Base-by-base conservation (phyloP, 2,797 vertebrate genomes). In the Gymnothorax javanicus region DNA sequence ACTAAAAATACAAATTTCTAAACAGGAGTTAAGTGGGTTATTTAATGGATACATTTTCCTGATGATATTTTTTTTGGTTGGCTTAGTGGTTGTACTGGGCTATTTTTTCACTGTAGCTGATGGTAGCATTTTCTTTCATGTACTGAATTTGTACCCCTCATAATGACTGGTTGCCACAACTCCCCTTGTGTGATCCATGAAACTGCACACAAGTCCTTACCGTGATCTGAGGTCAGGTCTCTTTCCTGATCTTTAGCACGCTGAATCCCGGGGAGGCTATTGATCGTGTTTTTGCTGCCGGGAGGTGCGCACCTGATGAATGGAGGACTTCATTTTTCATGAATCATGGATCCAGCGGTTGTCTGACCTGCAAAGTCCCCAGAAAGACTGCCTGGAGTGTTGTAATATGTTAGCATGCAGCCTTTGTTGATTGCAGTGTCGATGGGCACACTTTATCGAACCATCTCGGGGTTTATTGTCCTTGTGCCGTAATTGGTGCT, bases 261-360 rank as follows among this genome's bases (percentile, higher is more conserved):
- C 20, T 84, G 50, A 64, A 43, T 15, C 85, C 54, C 59, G 43
- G 23, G 54, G 2, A 83, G 64, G n/a, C 52, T 54, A 83, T 86
- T 56, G 86, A 83, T 86, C 67, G 83, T 62, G 59, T 60, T 62
- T 84, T 64, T 4, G 83, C 59, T 64, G 59, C 58, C 83, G 8
- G 83, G 33, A 43, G 27, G 82, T 56, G 25, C 17, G 12, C 56
- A 60, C 23, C 60, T 82, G 86, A 56, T 71, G 62, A 50, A 82
- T 69, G 79, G n/a, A 33, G 82, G 25, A n/a, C 43, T 50, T 82
- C 25, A 7, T 6, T 69, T 59, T 9, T 17, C 77, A 82, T 86
- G 85, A 82, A 82, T 86, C n/a, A 86, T 15, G 11, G 71, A 27
- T 33, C 71, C 71, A 33, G 71, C 33, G 3, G 71, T 43, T 33